Base-by-base conservation (phyloP, 2,113 vertebrate genomes). In the Brachirus orientalis region DNA sequence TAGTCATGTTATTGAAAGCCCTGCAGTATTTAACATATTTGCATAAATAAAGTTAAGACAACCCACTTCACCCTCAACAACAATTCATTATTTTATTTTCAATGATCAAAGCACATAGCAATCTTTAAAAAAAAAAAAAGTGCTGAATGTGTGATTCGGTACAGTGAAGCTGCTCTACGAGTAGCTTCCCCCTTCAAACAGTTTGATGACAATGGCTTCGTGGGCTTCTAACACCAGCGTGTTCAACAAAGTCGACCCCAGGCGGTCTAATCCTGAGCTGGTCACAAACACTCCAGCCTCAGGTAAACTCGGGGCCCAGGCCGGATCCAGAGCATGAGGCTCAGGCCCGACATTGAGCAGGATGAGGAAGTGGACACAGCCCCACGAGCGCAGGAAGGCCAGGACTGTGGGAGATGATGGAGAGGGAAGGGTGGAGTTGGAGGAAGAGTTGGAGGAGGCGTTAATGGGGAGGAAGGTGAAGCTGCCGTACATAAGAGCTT, bases 331-430 rank as follows among this genome's bases (percentile, higher is more conserved):
- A 7, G 54, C 0, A 0, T 63, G 80, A 44, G 36, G 28, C 46
- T 86, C 80, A 0, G 87, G n/a, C 1, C 91, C 85, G 0, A 89
- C 6, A 50, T 94, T 93, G 45, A 94, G 82, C 70, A 94, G 45
- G 11, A 92, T 22, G 0, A 94, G 76, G 66, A 94, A 90, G 35
- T 89, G 90, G 44, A 89, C 77, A 6, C 92, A 94, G 12, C 89
- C 91, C 93, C 92, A 94, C 4, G 92, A 92, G 58, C 91, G 86
- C 51, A 92, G 69, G 75, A 91, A 94, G 17, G 91, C 90, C 63
- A 94, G 63, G 53, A 86, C 19, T 0, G 87, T 75, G 19, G 60
- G 63, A 14, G 82, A 33, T 0, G 72, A 37, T 8, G 53, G 8
- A 10, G 65, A 44, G 35, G 44, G 1, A 2, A 67, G 19, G 2